Base-by-base conservation (phyloP, 2,113 vertebrate genomes). In the Paedocypris sp. region DNA sequence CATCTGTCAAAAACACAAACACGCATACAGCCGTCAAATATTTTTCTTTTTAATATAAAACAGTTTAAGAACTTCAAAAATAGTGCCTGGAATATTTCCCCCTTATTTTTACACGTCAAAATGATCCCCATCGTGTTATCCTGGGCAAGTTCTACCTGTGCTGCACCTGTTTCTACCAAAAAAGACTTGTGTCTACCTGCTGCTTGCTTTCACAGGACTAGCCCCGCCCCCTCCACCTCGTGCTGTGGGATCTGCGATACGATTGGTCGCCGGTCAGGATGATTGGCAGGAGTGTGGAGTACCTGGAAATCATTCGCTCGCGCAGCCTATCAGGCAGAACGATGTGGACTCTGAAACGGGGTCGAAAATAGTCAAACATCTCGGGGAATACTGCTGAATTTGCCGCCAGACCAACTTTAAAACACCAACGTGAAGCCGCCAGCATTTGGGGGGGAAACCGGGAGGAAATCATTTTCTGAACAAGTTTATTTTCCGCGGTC, bases 241-340 rank as follows among this genome's bases (percentile, higher is more conserved):
- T 11, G n/a, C 23, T 7, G 6, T 1, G 4, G 13, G 38, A 10
- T 13, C 73, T 70, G n/a, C 0, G 16, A 68, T 70, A 1, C 70
- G 41, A 86, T 87, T 87, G 86, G 86, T 13, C 33, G 18, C 4
- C 1, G 8, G 36, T 39, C 2, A 15, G 62, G 45, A 31, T 56
- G 80, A 78, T 69, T 66, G 81, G 59, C 72, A 72, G 69, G 69
- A 58, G 71, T 73, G 62, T 77, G 79, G 79, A 79, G 78, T 77
- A 85, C 83, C 84, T 85, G 82, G 79, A 63, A 73, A 77, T 82
- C 79, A 77, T 74, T 76, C 79, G 77, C 71, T 76, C n/a, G 20
- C 46, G 15, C 63, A 50, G 67, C 64, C 46, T 33, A 64, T 59
- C 47, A 67, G 63, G 71, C 63, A 74, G 67, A 66, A 73, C 71